A percentile compares a stretch with the other conserved stretches of the same genome.
Conservation (phyloP, 2,888 invertebrate species). For the Baccha elongata region DNA sequence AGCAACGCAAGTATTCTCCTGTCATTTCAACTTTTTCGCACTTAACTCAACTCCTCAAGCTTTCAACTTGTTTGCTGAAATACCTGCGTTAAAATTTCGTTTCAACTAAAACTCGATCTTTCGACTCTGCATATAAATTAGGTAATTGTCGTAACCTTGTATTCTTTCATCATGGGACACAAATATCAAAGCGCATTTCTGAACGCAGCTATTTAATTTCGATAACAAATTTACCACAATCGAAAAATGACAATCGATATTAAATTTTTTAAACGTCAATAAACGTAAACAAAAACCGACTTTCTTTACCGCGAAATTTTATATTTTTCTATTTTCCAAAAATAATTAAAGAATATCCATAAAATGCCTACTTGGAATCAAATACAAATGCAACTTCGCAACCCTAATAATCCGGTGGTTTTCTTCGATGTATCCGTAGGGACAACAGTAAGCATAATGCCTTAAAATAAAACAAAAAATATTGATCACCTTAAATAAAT, state of each 20-base stretch:
- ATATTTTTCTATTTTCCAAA: not conserved
- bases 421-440: constrained; percentile 99
- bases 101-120: too few relatives aligned
- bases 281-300: constrained; percentile 61
- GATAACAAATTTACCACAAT: constrained; percentile 22
- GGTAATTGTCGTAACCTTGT: too few relatives aligned
- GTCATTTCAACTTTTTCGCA: too few relatives aligned
- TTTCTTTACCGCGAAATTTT: constrained; percentile 1
- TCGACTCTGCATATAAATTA: too few relatives aligned
- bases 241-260: not conserved
- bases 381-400: constrained; percentile 93
- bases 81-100: too few relatives aligned
- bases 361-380: constrained; percentile 97
- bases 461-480: not conserved
- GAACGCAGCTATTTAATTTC: not conserved
- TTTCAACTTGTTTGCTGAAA: too few relatives aligned
- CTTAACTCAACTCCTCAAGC: too few relatives aligned
- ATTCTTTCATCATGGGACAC: too few relatives aligned
- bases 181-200: too few relatives aligned
- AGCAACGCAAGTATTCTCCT: too few relatives aligned
- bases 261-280: constrained; percentile 35
- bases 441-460: constrained; percentile 88
- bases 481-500: not conserved
- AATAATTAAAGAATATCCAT: not conserved
- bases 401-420: constrained; percentile 98